Conservation (phyloP, 2,888 invertebrate species). For the Epirrita christyi region DNA sequence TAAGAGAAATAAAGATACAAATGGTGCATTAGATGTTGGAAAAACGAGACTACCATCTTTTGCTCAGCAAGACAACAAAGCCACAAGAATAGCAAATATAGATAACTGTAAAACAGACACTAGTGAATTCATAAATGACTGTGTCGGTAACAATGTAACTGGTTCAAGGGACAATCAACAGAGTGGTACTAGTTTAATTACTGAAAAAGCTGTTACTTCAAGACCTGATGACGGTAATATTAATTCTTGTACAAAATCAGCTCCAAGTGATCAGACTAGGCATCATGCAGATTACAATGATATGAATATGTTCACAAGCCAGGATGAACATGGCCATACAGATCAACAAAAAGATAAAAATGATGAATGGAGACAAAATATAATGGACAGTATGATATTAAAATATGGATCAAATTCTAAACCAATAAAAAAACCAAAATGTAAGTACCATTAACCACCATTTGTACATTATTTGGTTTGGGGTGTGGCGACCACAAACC, state of each 20-base stretch:
- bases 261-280: constrained; percentile 1
- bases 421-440: neutral
- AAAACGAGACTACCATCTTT: neutral
- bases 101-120: neutral
- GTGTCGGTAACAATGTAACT: neutral
- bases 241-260: neutral
- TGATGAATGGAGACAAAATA: constrained; percentile 8
- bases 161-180: neutral
- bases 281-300: constrained; percentile 13
- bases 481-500: too few species aligned
- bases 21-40: neutral
- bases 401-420: constrained; percentile 8
- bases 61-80: neutral
- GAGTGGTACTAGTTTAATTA: neutral
- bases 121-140: neutral
- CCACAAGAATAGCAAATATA: neutral
- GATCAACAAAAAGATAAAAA: neutral
- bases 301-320: constrained; percentile 2
- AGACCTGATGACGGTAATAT: neutral
- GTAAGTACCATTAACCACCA: too few species aligned
- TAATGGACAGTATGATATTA: constrained; percentile 15
- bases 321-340: neutral
- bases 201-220: neutral
- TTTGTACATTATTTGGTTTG: too few species aligned
- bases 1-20: constrained; percentile 8